Evolutionary conservation across 2,888 invertebrate species (phyloP).

Genomic region (Tetanocera ferruginea): DNA sequence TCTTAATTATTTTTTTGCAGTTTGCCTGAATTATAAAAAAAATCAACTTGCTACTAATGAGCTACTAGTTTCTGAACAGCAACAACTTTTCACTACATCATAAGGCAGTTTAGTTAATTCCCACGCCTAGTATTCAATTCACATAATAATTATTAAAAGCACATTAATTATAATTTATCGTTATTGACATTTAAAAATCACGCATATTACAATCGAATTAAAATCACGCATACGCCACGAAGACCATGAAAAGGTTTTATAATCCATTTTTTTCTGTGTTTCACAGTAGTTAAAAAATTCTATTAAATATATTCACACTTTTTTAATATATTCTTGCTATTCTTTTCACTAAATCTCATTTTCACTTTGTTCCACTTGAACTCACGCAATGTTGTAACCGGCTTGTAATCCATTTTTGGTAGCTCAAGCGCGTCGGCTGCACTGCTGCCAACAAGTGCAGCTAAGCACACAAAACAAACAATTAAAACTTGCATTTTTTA

Average conservation of each 20-base stretch:
- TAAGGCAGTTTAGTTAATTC: no score
- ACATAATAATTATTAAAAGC: no score
- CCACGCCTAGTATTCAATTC: no score
- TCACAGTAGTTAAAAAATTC: neutral
- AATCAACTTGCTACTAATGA: no score
- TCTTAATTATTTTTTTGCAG: no score
- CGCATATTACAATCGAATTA: neutral
- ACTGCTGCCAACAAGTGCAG: conserved; percentile 23
- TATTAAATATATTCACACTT: neutral
- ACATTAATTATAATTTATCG: no score
- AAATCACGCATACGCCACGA: conserved; percentile 1
- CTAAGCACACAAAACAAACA: conserved; percentile 41
- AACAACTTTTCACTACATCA: no score
- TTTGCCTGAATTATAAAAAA: no score
- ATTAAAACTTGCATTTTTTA: conserved; percentile 17
- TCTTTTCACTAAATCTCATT: neutral
- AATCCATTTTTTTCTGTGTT: neutral
- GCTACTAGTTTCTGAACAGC: no score
- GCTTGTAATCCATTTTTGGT: conserved; percentile 50
- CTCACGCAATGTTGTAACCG: conserved; percentile 56
- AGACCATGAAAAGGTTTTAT: neutral
- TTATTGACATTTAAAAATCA: no score
- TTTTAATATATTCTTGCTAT: neutral
- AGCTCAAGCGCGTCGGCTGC: neutral
- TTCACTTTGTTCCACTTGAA: conserved; percentile 31